Conservation (phyloP, 2,888 invertebrate species). For the Tuta absoluta region DNA sequence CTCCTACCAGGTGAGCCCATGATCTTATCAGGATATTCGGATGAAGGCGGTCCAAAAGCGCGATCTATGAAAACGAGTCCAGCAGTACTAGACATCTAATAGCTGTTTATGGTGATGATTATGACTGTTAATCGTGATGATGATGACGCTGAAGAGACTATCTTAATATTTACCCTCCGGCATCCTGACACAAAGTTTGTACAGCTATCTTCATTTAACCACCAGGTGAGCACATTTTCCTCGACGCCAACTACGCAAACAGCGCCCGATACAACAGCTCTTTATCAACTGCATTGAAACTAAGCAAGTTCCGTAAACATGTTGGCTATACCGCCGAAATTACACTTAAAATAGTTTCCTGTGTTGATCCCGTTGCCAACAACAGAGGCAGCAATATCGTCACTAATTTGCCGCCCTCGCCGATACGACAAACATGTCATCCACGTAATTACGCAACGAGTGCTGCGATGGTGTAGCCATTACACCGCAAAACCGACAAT, state of each 20-base stretch:
- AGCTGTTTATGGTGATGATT: no score
- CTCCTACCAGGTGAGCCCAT: no score
- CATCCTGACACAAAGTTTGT: not conserved
- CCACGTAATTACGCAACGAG: slow-evolving; percentile 3
- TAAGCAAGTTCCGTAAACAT: not conserved
- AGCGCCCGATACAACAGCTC: not conserved
- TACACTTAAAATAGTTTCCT: not conserved
- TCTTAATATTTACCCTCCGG: not conserved
- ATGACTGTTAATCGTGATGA: no score
- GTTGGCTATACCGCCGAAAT: not conserved
- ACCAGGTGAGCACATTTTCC: not conserved
- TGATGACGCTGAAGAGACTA: no score
- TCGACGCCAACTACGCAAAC: not conserved
- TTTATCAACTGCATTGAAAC: not conserved
- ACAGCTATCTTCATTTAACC: not conserved
- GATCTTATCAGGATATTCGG: no score
- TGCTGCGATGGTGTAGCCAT: no score
- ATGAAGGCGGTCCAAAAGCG: no score
- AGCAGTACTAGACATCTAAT: no score
- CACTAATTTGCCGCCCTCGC: not conserved
- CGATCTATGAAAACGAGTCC: no score
- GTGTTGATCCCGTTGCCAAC: not conserved
- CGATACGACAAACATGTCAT: slow-evolving; percentile 18
- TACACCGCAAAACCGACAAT: slow-evolving; percentile 11
- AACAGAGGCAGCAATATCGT: not conserved